A percentile compares a stretch with the other conserved stretches of the same genome.
Conservation (phyloP, 2,113 vertebrate genomes). For the Arvicanthis niloticus region DNA sequence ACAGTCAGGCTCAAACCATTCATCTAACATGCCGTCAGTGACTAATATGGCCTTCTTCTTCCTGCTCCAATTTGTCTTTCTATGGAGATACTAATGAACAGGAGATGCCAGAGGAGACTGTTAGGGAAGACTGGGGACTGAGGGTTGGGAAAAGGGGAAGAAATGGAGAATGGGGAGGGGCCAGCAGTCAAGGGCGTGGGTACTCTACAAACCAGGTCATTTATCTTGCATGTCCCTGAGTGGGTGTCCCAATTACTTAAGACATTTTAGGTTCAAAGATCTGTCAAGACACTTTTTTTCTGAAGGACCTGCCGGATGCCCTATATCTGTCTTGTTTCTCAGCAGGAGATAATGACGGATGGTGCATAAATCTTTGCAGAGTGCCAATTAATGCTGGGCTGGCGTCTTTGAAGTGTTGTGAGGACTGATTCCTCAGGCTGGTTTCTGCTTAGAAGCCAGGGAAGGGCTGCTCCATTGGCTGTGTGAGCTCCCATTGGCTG, state of each 20-base stretch:
- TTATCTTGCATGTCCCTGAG: conserved; percentile 74
- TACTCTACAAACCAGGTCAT: conserved; percentile 65
- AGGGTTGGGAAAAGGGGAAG: conserved; percentile 8
- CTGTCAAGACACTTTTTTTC: conserved; percentile 75
- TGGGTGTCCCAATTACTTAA: conserved; percentile 81
- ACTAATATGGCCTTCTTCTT: conserved; percentile 43
- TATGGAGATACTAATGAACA: conserved; percentile 66
- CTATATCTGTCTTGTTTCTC: conserved; percentile 81
- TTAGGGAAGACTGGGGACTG: conserved; percentile 22
- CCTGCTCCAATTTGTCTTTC: conserved; percentile 55
- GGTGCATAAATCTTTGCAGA: conserved; percentile 77
- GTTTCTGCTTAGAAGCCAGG: conserved; percentile 9
- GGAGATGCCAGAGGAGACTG: conserved; percentile 8
- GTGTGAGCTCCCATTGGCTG: neutral
- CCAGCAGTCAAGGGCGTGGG: conserved; percentile 15
- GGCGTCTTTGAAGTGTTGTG: conserved; percentile 72
- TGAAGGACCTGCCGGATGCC: conserved; percentile 66
- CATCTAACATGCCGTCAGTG: neutral
- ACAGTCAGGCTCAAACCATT: neutral
- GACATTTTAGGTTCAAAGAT: conserved; percentile 82
- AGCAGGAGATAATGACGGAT: conserved; percentile 79
- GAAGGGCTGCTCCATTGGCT: conserved; percentile 14
- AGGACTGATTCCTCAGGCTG: conserved; percentile 55
- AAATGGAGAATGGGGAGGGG: neutral
- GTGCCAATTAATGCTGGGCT: conserved; percentile 77